Base-by-base conservation (phyloP, 1,140 invertebrate species). In the Caenorhabditis remanei region DNA sequence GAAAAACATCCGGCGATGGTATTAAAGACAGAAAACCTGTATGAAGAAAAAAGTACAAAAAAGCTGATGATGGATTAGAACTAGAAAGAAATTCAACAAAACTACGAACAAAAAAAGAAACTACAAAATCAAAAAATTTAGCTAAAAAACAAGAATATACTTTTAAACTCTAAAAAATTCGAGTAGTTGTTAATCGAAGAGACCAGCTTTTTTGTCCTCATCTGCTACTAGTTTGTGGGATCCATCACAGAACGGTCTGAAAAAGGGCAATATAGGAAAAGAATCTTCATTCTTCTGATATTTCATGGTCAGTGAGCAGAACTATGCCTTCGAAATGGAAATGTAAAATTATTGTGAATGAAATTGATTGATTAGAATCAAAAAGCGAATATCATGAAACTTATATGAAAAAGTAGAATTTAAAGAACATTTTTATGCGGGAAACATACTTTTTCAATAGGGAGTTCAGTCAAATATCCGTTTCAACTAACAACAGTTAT, bases 201-300 rank as follows among this genome's bases (percentile, higher is more conserved):
- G 85, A 9, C 87, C 87, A 32, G 88, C 90, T 48, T 88, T 87
- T 48, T 89, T 87, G 24, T 91, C 89, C 55, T 90, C 88, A 9
- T 91, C 90, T 19, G 84, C 67, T 32, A 92, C 48, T 32, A 82
- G 89, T 63, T 92, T 90, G 93, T 99, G 98, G 41, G 97, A 96
- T 40, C 98, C 98, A 94, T 99, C 98, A 94, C 98, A 99, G 93
- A 99, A 99, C 11, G 98, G 98, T 90, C 86, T 87, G 86, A 87
- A 87, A 58, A 24, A 24, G 1, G 7, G 21, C 9, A 84, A 84
- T 14, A 11, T 41, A 16, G 11, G 82, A 55, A 32, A 32, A 0
- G 32, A 32, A 32, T 32, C 0, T 32, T 32, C 32, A 1, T 32
- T 32, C 32, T 32, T 32, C 32, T 32, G 0, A 32, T 32, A 32